Percentiles rank a stretch among this genome's conserved stretches.
Conservation (phyloP, 2,888 invertebrate species). For the Mellilla xanthometata region DNA sequence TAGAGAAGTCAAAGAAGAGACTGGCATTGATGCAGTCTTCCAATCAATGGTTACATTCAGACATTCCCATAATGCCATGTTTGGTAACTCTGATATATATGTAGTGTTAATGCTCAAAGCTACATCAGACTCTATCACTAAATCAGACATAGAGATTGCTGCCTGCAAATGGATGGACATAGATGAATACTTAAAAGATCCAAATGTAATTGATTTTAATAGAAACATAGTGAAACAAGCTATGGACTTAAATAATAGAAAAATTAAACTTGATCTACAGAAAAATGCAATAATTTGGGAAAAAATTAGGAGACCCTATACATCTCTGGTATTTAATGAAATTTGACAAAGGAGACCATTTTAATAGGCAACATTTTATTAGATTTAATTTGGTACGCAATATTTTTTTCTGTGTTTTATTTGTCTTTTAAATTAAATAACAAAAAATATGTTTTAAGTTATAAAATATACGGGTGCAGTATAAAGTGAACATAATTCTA, state of each 20-base stretch:
- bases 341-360: conserved; percentile 27
- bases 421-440: conserved; percentile 7
- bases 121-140: conserved; percentile 82
- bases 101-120: conserved; percentile 89
- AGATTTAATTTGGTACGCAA: conserved; percentile 24
- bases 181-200: conserved; percentile 86
- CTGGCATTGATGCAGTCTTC: conserved; percentile 90
- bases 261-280: conserved; percentile 82
- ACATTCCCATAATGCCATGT: conserved; percentile 89
- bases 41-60: conserved; percentile 89
- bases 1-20: conserved; percentile 95
- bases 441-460: not conserved
- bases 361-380: not conserved
- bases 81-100: conserved; percentile 94
- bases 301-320: conserved; percentile 56
- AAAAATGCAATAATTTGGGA: conserved; percentile 62
- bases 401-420: conserved; percentile 17
- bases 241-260: conserved; percentile 84
- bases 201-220: conserved; percentile 88
- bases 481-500: not conserved
- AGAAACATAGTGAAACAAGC: conserved; percentile 85
- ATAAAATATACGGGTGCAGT: not conserved
- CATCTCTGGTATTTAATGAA: conserved; percentile 61
- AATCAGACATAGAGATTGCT: conserved; percentile 89
- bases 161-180: conserved; percentile 92